These are phyloP conservation scores for Nomia melanderi DNA, from an alignment of 1,140 invertebrate species.

Conservation along the genomic window DNA sequence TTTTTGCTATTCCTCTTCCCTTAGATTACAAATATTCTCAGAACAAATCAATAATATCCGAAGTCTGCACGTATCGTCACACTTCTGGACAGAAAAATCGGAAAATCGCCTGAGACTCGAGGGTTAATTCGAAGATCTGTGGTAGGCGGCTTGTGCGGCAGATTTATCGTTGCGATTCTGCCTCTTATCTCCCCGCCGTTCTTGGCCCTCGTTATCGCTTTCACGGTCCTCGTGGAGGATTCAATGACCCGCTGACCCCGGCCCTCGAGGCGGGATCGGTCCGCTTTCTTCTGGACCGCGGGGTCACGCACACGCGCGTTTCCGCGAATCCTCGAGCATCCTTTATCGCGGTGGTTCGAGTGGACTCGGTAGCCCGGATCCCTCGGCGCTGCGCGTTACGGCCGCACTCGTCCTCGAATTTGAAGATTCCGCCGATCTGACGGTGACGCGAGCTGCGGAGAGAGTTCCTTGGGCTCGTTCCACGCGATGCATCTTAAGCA, in stretches of 20 bases:
- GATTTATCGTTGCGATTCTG: conserved; percentile 50
- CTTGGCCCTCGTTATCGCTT: conserved; percentile 42
- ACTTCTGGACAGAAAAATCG: too few species aligned
- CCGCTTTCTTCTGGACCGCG: conserved; percentile 32
- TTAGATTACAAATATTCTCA: too few species aligned
- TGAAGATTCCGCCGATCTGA: not conserved
- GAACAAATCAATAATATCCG: too few species aligned
- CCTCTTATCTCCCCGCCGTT: conserved; percentile 48
- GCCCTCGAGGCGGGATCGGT: conserved; percentile 27
- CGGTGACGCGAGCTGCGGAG: not conserved
- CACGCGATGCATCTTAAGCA: not conserved
- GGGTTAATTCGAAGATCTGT: conserved; percentile 3
- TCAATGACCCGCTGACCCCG: conserved; percentile 10
- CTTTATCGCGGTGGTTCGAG: not conserved
- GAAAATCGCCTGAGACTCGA: too few species aligned
- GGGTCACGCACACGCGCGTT: not conserved
- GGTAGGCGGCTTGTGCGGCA: conserved; percentile 16
- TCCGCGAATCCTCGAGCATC: conserved; percentile 7
- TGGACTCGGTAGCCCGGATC: too few species aligned
- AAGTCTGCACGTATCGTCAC: too few species aligned
- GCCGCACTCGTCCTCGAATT: not conserved
- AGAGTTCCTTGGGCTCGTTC: not conserved
- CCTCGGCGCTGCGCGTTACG: conserved; percentile 1
- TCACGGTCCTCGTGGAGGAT: conserved; percentile 15
- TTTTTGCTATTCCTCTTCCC: too few species aligned